These are phyloP conservation scores for Drosophila burlai DNA, from an alignment of 1,140 invertebrate species.

Conservation along the genomic window DNA sequence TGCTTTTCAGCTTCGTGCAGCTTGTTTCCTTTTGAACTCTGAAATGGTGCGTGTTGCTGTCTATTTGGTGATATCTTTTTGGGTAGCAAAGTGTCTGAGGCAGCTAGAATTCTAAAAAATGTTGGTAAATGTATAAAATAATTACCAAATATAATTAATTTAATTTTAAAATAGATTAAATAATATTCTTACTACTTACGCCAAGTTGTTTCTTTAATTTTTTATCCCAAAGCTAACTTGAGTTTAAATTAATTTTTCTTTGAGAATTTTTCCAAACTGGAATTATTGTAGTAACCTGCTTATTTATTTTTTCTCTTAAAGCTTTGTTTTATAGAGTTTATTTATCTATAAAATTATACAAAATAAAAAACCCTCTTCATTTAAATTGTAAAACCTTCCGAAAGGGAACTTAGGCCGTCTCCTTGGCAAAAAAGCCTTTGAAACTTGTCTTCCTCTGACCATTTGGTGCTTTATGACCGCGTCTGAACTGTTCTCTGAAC, in stretches of 20 bases:
- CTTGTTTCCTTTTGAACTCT: conserved; percentile 81
- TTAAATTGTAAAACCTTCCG: not conserved
- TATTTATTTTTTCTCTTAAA: too few relatives aligned
- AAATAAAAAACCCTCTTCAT: not conserved
- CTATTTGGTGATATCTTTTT: conserved; percentile 13
- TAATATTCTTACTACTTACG: too few relatives aligned
- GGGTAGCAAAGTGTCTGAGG: not conserved
- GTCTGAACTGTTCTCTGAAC: conserved; percentile 42
- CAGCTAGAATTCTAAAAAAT: not conserved
- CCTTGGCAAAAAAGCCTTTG: conserved; percentile 13
- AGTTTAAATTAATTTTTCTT: too few relatives aligned
- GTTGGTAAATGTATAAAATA: not conserved
- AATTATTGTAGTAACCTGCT: too few relatives aligned
- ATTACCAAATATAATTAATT: not conserved
- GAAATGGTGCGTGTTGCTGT: conserved; percentile 68
- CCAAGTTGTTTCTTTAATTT: too few relatives aligned
- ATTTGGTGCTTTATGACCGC: conserved; percentile 77
- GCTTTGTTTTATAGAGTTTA: too few relatives aligned
- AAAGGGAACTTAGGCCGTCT: conserved; percentile 1
- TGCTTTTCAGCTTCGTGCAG: conserved; percentile 66
- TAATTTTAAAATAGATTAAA: not conserved
- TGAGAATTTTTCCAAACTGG: too few relatives aligned
- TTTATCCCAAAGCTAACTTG: too few relatives aligned
- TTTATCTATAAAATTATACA: not conserved
- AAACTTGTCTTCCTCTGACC: conserved; percentile 36